phyloP scores from a whole-genome alignment of 2,888 invertebrate genomes.

The Hymenopus coronatus region DNA sequence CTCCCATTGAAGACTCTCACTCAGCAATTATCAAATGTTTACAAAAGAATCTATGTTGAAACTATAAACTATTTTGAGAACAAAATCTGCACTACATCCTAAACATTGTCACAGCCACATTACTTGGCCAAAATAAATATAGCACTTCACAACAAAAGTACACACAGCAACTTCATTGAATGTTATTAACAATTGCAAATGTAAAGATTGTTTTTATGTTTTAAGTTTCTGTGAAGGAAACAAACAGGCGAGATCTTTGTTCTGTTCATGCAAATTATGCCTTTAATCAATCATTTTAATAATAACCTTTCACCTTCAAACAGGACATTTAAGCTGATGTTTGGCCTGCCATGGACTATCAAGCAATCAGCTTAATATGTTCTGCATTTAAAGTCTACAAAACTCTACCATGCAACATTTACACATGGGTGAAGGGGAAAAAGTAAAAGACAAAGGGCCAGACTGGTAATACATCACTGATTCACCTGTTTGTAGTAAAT shows the following conservation, averaged over 20 bases:
- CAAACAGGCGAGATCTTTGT: background rate
- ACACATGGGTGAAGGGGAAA: background rate
- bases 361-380: background rate
- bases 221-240: background rate
- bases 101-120: no score
- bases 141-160: no score
- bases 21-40: no score
- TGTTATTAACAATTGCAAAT: no score
- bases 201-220: no score
- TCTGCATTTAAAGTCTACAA: background rate
- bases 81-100: no score
- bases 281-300: background rate
- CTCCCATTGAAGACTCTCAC: no score
- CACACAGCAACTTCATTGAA: no score
- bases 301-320: background rate
- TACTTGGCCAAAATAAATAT: no score
- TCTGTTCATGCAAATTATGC: background rate
- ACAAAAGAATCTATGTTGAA: no score
- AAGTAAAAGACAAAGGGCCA: no score
- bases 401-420: background rate
- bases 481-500: background rate
- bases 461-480: background rate
- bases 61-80: no score
- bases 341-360: background rate
- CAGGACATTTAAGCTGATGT: background rate